A percentile compares a stretch with the other conserved stretches of the same genome.
Evolutionary conservation across 2,888 invertebrate species (phyloP).

Genomic region (Cephonodes hylas): DNA sequence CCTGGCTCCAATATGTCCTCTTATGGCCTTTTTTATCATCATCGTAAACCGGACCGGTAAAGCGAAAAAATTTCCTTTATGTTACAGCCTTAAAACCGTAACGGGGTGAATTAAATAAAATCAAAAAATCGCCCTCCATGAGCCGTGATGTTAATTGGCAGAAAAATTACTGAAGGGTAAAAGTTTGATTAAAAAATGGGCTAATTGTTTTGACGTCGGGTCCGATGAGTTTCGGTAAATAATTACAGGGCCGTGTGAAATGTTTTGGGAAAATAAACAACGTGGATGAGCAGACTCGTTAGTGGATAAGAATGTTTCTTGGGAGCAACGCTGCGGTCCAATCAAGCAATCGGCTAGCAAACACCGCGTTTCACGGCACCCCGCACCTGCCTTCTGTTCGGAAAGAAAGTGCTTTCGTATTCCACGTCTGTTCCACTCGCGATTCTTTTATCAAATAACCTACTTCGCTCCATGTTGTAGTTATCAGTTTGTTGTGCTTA

Average conservation of each 20-base stretch:
- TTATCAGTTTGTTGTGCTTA: background rate
- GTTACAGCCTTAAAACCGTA: constrained; percentile 31
- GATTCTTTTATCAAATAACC: constrained; percentile 7
- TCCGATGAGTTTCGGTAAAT: constrained; percentile 48
- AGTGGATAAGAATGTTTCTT: constrained; percentile 50
- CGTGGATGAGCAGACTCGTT: constrained; percentile 48
- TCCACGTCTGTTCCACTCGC: constrained; percentile 3
- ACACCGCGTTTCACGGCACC: constrained; percentile 22
- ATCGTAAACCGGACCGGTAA: constrained; percentile 44
- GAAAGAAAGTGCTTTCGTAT: constrained; percentile 11
- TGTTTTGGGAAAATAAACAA: constrained; percentile 43
- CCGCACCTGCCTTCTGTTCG: constrained; percentile 8
- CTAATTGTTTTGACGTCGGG: constrained; percentile 51
- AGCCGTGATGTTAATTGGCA: constrained; percentile 32
- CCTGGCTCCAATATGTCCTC: constrained; percentile 49
- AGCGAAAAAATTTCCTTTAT: constrained; percentile 27
- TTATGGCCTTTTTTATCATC: constrained; percentile 48
- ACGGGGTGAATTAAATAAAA: constrained; percentile 18
- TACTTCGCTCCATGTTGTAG: background rate
- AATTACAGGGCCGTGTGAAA: constrained; percentile 39
- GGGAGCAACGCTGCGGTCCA: constrained; percentile 50
- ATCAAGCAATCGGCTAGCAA: constrained; percentile 47
- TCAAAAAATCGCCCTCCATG: constrained; percentile 29
- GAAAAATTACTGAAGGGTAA: constrained; percentile 39
- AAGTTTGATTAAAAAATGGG: constrained; percentile 43